These are phyloP conservation scores for Podarcis muralis DNA, from an alignment of 2,113 vertebrate species.

Conservation along the genomic window DNA sequence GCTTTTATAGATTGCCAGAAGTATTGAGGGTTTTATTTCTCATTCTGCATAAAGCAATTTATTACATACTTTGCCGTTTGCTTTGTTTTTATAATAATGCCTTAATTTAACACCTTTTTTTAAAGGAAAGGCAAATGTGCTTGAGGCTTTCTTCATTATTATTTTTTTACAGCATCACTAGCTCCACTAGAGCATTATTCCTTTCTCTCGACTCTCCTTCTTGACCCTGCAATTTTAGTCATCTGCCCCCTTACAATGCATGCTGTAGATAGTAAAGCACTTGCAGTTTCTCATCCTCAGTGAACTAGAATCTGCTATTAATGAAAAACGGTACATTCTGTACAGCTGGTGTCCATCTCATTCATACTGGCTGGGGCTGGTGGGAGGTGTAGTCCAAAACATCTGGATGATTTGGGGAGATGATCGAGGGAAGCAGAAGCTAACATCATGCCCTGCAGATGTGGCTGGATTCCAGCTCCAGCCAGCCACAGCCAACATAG, in stretches of 20 bases:
- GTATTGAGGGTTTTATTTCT: constrained; percentile 11
- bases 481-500: no score
- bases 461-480: no score
- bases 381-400: no score
- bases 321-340: not conserved
- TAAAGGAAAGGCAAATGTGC: not conserved
- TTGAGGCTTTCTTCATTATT: constrained; percentile 10
- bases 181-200: constrained; percentile 7
- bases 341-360: not conserved
- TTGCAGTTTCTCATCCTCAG: not conserved
- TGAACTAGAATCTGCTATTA: constrained; percentile 33
- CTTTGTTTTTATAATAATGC: constrained; percentile 11
- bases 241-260: not conserved
- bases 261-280: not conserved
- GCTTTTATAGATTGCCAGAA: not conserved
- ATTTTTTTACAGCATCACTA: constrained; percentile 39
- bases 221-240: constrained; percentile 29
- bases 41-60: constrained; percentile 11
- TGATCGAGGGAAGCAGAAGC: no score
- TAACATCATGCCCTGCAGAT: no score
- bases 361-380: not conserved
- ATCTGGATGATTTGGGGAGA: no score
- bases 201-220: constrained; percentile 13
- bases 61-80: constrained; percentile 10
- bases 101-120: constrained; percentile 15